Base-by-base conservation (phyloP, 2,797 vertebrate genomes). In the Tolypeutes matacus region DNA sequence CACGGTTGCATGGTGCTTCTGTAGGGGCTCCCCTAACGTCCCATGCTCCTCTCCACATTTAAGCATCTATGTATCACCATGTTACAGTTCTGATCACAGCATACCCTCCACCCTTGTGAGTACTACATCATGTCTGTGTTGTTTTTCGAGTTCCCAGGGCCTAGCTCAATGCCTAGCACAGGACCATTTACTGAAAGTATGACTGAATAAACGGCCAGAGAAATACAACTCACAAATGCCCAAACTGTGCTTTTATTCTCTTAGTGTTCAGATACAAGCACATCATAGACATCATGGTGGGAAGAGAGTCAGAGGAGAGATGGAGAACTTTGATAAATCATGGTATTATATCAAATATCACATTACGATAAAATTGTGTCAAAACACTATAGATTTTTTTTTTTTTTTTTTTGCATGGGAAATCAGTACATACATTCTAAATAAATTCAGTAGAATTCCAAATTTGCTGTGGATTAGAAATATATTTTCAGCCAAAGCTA, bases 401-500 rank as follows among this genome's bases (percentile, higher is more conserved):
- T 56, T 20, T 56, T 46, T 46, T 46, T 46, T 94, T 96, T 96
- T 78, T 97, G 84, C 85, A 95, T 46, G 97, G 96, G 83, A 97
- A 96, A 97, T 64, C 91, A 92, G 60, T 93, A 64, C 93, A 94
- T 25, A 69, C 86, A 97, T 94, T 94, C 23, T 51, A 96, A 97
- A 97, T 80, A 95, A 95, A 96, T 95, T 94, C 94, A 91, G 69
- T 53, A 84, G 88, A 97, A 95, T 31, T 46, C 84, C 93, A 80
- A 91, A 91, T 86, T 95, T 73, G 64, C 86, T 86, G 27, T 39
- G 83, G 85, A 98, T 97, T 95, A 96, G 88, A 98, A 86, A 7
- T 78, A 93, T 77, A 42, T 90, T 76, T 78, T 91, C 31, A 94
- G 97, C 89, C 96, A 98, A 97, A 98, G 96, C 67, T 96, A 98